phyloP scores from a whole-genome alignment of 2,113 vertebrate genomes.

The Oreamnos americanus region DNA sequence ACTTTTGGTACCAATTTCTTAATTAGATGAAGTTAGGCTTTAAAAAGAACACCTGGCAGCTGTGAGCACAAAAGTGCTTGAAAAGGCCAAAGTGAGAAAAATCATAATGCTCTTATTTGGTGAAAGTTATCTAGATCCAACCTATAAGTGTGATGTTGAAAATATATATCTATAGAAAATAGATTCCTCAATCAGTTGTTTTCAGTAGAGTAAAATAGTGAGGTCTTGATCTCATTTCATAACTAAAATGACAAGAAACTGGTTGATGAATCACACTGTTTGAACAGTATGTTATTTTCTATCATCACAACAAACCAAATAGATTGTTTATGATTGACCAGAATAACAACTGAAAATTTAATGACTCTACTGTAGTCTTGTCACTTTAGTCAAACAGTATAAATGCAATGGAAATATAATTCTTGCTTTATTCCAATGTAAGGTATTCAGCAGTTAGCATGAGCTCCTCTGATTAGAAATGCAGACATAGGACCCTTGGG shows the following conservation, averaged over 20 bases:
- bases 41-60: background rate
- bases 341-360: conserved; percentile 31
- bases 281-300: background rate
- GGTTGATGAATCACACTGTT: background rate
- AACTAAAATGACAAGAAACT: background rate
- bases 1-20: background rate
- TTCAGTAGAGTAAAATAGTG: background rate
- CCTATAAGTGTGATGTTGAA: background rate
- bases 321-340: background rate
- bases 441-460: background rate
- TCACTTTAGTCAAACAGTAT: background rate
- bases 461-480: conserved; percentile 6
- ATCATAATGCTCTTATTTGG: background rate
- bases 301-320: background rate
- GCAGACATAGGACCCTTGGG: background rate
- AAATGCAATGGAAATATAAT: background rate
- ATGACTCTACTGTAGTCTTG: background rate
- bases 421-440: conserved; percentile 22
- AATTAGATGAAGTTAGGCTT: background rate
- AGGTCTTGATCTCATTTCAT: background rate
- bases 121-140: background rate
- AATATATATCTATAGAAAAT: background rate
- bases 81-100: background rate
- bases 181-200: background rate
- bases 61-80: background rate